Conservation (phyloP, 1,140 invertebrate genomes). For the Heliconius hermathena region DNA sequence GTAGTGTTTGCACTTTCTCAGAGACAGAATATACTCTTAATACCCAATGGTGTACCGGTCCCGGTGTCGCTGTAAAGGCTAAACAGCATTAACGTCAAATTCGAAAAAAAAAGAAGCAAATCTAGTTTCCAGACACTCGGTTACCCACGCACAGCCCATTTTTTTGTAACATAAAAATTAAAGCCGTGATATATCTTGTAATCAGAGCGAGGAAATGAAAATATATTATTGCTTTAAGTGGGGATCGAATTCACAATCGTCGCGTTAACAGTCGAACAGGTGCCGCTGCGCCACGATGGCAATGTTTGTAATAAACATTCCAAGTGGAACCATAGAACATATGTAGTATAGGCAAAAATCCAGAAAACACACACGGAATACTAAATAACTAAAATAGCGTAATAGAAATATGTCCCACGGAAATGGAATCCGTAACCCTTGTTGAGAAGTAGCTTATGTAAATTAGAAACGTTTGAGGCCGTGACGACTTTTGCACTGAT, state of each 20-base stretch:
- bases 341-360: not conserved
- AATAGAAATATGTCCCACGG: constrained; percentile 13
- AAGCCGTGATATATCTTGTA: too few species aligned
- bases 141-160: too few species aligned
- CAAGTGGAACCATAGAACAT: not conserved
- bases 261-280: not conserved
- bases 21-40: too few species aligned
- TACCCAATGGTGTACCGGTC: too few species aligned
- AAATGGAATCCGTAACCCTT: constrained; percentile 14
- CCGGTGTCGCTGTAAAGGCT: too few species aligned
- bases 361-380: constrained; percentile 2
- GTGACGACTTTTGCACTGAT: not conserved
- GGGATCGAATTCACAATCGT: not conserved
- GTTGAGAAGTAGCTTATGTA: constrained; percentile 18
- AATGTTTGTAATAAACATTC: not conserved
- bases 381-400: constrained; percentile 14
- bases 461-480: constrained; percentile 1
- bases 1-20: too few species aligned
- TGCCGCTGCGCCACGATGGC: not conserved
- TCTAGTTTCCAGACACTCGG: too few species aligned
- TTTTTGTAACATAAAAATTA: too few species aligned
- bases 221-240: too few species aligned
- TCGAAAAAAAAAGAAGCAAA: too few species aligned
- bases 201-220: too few species aligned
- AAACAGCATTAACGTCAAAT: too few species aligned